phyloP scores from a whole-genome alignment of 2,113 vertebrate species.

The Amphilophus citrinellus region DNA sequence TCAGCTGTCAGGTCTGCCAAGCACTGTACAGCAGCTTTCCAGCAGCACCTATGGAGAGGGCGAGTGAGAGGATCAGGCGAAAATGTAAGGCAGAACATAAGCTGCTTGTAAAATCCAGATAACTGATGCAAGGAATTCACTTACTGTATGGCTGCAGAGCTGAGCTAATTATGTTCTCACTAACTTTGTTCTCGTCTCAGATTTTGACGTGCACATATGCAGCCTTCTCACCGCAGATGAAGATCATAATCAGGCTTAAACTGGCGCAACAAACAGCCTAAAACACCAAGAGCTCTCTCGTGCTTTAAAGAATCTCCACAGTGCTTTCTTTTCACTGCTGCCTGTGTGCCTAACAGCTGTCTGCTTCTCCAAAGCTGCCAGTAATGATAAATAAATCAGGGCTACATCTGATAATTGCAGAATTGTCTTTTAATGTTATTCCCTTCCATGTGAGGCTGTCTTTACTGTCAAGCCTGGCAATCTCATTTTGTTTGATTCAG shows the following conservation, averaged over 20 bases:
- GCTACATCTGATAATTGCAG: conserved; percentile 73
- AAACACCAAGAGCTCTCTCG: conserved; percentile 49
- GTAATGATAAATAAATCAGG: conserved; percentile 75
- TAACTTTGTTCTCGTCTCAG: conserved; percentile 32
- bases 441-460: conserved; percentile 72
- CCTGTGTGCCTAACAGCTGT: conserved; percentile 48
- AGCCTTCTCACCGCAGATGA: conserved; percentile 29
- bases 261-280: conserved; percentile 58
- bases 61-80: conserved; percentile 35
- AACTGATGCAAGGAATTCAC: conserved; percentile 26
- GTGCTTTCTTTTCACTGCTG: conserved; percentile 38
- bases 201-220: conserved; percentile 33
- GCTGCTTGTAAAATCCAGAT: conserved; percentile 23
- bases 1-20: conserved; percentile 75
- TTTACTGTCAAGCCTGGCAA: conserved; percentile 70
- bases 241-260: conserved; percentile 54
- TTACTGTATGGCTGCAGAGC: conserved; percentile 6
- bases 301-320: conserved; percentile 31
- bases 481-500: conserved; percentile 74
- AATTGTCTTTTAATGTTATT: conserved; percentile 80
- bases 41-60: conserved; percentile 58
- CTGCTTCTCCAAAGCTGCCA: conserved; percentile 63
- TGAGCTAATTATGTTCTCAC: conserved; percentile 35
- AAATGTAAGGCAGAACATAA: conserved; percentile 28
- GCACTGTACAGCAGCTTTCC: conserved; percentile 50